Conservation (phyloP, 2,888 invertebrate genomes). For the Drosophila niveifrons region DNA sequence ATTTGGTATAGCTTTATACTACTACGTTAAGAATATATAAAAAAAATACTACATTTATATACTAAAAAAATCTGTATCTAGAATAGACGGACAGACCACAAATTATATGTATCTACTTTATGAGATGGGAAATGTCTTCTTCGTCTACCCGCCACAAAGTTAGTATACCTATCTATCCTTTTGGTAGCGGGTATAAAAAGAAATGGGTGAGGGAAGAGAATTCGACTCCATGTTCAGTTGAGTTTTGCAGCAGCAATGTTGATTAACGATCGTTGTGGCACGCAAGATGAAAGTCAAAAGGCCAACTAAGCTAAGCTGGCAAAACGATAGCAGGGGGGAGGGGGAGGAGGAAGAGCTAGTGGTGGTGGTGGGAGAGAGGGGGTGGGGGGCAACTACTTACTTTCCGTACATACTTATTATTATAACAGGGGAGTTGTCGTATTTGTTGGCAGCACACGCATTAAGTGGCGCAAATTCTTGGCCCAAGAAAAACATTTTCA, state of each 20-base stretch:
- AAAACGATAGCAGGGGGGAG: not conserved
- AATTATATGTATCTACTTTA: too few species aligned
- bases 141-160: too few species aligned
- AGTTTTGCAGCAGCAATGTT: conserved; percentile 42
- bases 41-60: too few species aligned
- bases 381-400: conserved; percentile 23
- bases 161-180: too few species aligned
- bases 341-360: not conserved
- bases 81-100: too few species aligned
- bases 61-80: too few species aligned
- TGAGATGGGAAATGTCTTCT: too few species aligned
- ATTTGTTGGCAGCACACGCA: conserved; percentile 53
- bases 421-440: conserved; percentile 46
- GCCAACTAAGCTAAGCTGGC: conserved; percentile 12
- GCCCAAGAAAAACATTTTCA: conserved; percentile 77
- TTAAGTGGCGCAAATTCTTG: conserved; percentile 69
- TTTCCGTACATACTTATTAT: conserved; percentile 46
- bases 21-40: too few species aligned
- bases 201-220: conserved; percentile 2
- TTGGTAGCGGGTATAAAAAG: too few species aligned
- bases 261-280: conserved; percentile 62
- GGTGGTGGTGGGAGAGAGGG: not conserved
- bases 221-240: conserved; percentile 16
- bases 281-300: conserved; percentile 46
- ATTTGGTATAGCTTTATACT: too few species aligned